These are phyloP conservation scores for Aphelocoma californica DNA, from an alignment of 2,797 vertebrate genomes.

Conservation along the genomic window DNA sequence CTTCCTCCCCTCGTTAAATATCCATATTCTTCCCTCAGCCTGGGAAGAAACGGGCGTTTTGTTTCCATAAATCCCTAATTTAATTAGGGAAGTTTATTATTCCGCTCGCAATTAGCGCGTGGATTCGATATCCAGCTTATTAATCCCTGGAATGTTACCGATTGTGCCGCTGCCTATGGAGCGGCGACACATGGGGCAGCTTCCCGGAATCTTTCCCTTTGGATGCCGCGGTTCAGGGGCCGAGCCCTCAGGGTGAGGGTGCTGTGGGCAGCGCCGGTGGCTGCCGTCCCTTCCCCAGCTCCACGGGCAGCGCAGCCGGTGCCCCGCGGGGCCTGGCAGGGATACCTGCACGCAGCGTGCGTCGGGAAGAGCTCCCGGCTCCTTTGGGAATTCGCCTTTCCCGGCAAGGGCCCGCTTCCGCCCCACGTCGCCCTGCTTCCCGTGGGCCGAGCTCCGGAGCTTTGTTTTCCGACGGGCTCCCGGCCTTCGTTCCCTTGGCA, in stretches of 20 bases:
- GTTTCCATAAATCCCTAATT: not conserved
- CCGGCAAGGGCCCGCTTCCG: accelerated
- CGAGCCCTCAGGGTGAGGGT: no score
- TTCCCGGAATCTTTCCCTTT: accelerated
- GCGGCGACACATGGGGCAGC: not conserved
- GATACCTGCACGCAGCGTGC: no score
- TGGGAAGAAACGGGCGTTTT: not conserved
- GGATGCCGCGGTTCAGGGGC: not conserved
- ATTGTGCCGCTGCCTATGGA: not conserved
- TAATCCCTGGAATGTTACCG: not conserved
- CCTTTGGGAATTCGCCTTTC: not conserved
- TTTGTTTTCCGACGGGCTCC: accelerated
- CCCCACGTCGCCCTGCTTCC: not conserved
- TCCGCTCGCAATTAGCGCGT: not conserved
- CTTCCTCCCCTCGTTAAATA: not conserved
- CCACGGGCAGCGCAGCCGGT: no score
- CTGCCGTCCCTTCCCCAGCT: no score
- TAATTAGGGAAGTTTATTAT: not conserved
- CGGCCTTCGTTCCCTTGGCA: accelerated
- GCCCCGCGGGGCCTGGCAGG: no score
- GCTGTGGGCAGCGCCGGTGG: no score
- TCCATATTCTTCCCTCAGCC: not conserved
- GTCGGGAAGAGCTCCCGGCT: no score
- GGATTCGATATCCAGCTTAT: not conserved
- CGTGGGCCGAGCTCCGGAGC: not conserved